Evolutionary conservation across 2,888 invertebrate species (phyloP).

Genomic region (Agrilus mali): DNA sequence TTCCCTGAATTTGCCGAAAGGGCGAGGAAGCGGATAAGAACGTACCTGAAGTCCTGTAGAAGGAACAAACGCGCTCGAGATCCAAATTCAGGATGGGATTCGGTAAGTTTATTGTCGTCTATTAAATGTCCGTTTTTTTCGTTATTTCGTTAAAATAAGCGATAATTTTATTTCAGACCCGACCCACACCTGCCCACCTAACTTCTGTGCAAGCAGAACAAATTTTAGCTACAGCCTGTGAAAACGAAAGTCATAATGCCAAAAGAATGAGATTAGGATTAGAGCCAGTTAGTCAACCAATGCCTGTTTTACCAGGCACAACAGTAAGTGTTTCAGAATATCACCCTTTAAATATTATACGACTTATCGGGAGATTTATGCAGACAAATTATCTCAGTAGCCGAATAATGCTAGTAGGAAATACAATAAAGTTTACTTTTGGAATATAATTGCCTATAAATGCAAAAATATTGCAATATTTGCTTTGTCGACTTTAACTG

Average conservation of each 20-base stretch:
- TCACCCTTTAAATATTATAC: background rate
- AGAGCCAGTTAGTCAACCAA: constrained; percentile 86
- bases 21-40: constrained; percentile 86
- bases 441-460: no score
- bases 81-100: constrained; percentile 69
- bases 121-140: background rate
- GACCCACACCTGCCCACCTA: constrained; percentile 91
- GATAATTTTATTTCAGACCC: constrained; percentile 45
- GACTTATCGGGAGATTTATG: no score
- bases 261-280: constrained; percentile 93
- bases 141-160: no score
- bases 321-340: constrained; percentile 33
- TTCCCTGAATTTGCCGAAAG: constrained; percentile 94
- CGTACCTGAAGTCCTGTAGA: constrained; percentile 90
- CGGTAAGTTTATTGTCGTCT: constrained; percentile 46
- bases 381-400: no score
- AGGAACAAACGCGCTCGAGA: constrained; percentile 88
- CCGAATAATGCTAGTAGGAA: no score
- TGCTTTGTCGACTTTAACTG: constrained; percentile 1
- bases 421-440: no score
- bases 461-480: no score
- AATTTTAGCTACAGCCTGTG: constrained; percentile 89
- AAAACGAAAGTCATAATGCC: constrained; percentile 94
- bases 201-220: constrained; percentile 95
- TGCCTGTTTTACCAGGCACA: constrained; percentile 61